These are phyloP conservation scores for Caenorhabditis elegans DNA, from an alignment of 1,140 invertebrate genomes.

Conservation along the genomic window WBcel235 BX284605.5:9032001-9032500, in stretches of 20 bases:
- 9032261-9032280: not conserved
- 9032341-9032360: conserved; percentile 7
- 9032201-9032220: not conserved
- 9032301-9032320: too few relatives aligned
- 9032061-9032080: not conserved
- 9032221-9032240: not conserved
- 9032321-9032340: too few relatives aligned
- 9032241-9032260: not conserved
- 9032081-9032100: not conserved
- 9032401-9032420: not conserved
- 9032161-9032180: not conserved
- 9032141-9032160: not conserved
- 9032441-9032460: not conserved
- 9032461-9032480: not conserved
- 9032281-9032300: not conserved
- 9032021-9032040: not conserved
- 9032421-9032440: conserved; percentile 6
- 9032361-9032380: not conserved
- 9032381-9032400: not conserved
- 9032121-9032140: not conserved
- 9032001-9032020: not conserved
- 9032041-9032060: not conserved
- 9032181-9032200: not conserved
- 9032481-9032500: not conserved
- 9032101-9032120: not conserved